phyloP scores from a whole-genome alignment of 2,888 invertebrate species.

The Aricia artaxerxes region DNA sequence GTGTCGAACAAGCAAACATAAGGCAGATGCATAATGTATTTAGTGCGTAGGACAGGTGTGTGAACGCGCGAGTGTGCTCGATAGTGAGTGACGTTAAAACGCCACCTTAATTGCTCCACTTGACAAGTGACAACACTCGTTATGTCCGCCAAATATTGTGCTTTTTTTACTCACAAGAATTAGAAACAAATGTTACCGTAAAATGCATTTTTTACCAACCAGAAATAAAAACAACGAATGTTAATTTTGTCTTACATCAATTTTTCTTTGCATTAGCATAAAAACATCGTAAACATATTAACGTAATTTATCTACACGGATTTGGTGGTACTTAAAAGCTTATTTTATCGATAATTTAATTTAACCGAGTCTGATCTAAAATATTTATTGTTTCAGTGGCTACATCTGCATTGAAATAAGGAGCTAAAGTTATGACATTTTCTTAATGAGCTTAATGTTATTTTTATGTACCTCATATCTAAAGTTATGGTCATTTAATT shows the following conservation, averaged over 20 bases:
- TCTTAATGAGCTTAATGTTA: not conserved
- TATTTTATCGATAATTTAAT: not conserved
- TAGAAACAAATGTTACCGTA: slow-evolving; percentile 22
- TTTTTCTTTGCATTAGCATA: not conserved
- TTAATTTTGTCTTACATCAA: not conserved
- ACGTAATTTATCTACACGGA: not conserved
- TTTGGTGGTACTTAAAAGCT: not conserved
- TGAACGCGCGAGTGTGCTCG: slow-evolving; percentile 56
- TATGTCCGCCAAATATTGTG: slow-evolving; percentile 39
- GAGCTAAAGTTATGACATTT: not conserved
- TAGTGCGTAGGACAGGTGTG: slow-evolving; percentile 55
- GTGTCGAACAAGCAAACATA: slow-evolving; percentile 13
- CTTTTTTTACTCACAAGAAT: slow-evolving; percentile 32
- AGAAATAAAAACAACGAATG: not conserved
- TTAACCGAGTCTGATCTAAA: not conserved
- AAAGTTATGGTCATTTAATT: not conserved
- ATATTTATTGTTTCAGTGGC: not conserved
- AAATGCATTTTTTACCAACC: not conserved
- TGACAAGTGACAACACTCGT: slow-evolving; percentile 48
- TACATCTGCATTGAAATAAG: not conserved
- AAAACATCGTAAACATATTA: not conserved
- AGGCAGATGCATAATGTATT: slow-evolving; percentile 45
- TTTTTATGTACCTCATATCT: not conserved
- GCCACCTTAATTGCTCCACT: slow-evolving; percentile 51
- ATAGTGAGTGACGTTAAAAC: slow-evolving; percentile 53